A percentile compares a stretch with the other conserved stretches of the same genome.
These are phyloP conservation scores for Rotaria socialis DNA, from an alignment of 2,888 invertebrate genomes.

Conservation along the genomic window DNA sequence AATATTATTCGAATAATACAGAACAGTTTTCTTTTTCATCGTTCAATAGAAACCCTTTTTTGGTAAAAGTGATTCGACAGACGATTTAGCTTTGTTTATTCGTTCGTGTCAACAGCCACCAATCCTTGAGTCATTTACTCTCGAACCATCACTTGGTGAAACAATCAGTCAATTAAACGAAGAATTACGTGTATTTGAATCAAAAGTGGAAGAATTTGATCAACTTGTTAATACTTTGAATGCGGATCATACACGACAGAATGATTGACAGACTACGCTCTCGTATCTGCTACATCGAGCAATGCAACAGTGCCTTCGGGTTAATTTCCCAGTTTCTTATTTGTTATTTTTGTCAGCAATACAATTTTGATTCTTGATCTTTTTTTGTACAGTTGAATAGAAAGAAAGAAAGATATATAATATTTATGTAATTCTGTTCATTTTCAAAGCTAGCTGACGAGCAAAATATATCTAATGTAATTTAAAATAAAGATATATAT, in stretches of 20 bases:
- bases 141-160: constrained; percentile 51
- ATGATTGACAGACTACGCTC: neutral
- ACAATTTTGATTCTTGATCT: neutral
- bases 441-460: too few species aligned
- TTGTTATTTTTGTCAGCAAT: neutral
- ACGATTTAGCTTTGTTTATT: constrained; percentile 74
- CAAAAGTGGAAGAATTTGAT: constrained; percentile 72
- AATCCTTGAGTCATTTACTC: constrained; percentile 62
- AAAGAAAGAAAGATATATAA: neutral
- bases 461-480: too few species aligned
- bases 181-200: constrained; percentile 72
- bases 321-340: neutral
- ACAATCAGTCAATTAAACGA: constrained; percentile 67
- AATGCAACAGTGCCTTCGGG: neutral
- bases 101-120: constrained; percentile 74
- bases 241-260: neutral
- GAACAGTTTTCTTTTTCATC: neutral
- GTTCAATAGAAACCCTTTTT: neutral
- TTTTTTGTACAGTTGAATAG: neutral
- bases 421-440: neutral
- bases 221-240: constrained; percentile 69
- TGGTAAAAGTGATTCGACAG: constrained; percentile 60
- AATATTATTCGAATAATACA: neutral
- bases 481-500: too few species aligned
- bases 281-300: neutral